Evolutionary conservation across 2,113 vertebrate species (phyloP).

Genomic region (Barbus barbus): DNA sequence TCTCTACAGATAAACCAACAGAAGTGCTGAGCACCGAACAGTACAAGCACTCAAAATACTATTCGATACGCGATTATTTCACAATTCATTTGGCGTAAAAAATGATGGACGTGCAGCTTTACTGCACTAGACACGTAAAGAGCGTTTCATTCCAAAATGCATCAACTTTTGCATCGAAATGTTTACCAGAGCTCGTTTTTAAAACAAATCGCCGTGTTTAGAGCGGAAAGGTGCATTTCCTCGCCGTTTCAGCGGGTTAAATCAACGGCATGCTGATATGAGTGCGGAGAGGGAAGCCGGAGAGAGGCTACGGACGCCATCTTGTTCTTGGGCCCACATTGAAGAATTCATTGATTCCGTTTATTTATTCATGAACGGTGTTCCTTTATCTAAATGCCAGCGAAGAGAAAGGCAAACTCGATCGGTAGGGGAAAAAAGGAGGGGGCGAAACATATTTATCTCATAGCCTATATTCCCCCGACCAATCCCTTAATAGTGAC

Average conservation of each 20-base stretch:
- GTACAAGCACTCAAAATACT: background rate
- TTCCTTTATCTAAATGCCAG: conserved; percentile 22
- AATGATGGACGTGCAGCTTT: background rate
- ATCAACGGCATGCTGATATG: conserved; percentile 34
- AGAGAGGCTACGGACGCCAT: conserved; percentile 52
- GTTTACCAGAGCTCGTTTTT: background rate
- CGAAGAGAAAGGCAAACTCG: conserved; percentile 18
- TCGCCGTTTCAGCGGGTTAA: conserved; percentile 29
- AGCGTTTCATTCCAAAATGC: background rate
- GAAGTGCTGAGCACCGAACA: background rate
- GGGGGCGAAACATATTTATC: conserved; percentile 19
- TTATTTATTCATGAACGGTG: conserved; percentile 40
- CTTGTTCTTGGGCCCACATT: conserved; percentile 53
- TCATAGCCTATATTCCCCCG: conserved; percentile 23
- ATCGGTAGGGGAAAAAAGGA: background rate
- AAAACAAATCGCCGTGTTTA: background rate
- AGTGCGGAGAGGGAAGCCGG: conserved; percentile 46
- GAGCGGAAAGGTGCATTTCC: background rate
- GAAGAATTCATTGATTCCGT: conserved; percentile 38
- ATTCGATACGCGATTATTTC: background rate
- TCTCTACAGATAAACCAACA: background rate
- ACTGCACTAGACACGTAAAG: background rate
- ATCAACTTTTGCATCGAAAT: background rate
- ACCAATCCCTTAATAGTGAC: conserved; percentile 38
- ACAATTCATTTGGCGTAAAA: background rate